Conservation (phyloP, 1,140 invertebrate genomes). For the Scaptodrosophila lebanonensis region DNA sequence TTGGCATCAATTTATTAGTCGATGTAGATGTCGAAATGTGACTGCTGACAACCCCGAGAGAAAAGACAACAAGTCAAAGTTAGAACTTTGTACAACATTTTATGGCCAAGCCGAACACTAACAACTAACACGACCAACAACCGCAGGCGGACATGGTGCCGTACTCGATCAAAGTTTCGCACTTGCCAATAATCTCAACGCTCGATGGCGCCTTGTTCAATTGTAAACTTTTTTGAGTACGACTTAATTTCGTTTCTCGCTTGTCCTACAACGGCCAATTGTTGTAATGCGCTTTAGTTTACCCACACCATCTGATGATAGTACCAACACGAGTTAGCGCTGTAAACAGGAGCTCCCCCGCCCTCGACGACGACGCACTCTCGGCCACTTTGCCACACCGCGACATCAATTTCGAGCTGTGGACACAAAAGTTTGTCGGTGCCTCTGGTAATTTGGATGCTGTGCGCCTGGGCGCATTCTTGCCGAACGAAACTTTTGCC, state of each 20-base stretch:
- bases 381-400: slow-evolving; percentile 35
- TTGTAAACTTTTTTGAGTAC: slow-evolving; percentile 55
- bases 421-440: slow-evolving; percentile 76
- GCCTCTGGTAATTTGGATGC: slow-evolving; percentile 71
- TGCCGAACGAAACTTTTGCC: slow-evolving; percentile 70
- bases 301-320: slow-evolving; percentile 72
- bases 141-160: slow-evolving; percentile 27
- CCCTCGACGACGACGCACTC: slow-evolving; percentile 40
- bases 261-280: slow-evolving; percentile 45
- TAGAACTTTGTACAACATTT: slow-evolving; percentile 24
- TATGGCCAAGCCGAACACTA: slow-evolving; percentile 7
- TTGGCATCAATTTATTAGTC: too few species aligned
- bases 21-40: slow-evolving; percentile 41
- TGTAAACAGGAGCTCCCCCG: slow-evolving; percentile 8
- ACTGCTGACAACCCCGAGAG: slow-evolving; percentile 28
- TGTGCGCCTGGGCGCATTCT: slow-evolving; percentile 63
- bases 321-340: slow-evolving; percentile 27
- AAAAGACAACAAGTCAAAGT: slow-evolving; percentile 41
- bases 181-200: slow-evolving; percentile 71
- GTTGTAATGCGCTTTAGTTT: slow-evolving; percentile 62
- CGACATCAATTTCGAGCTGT: slow-evolving; percentile 75
- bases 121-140: slow-evolving; percentile 26
- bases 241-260: slow-evolving; percentile 37
- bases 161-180: slow-evolving; percentile 66
- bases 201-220: slow-evolving; percentile 63